A percentile compares a stretch with the other conserved stretches of the same genome.
Conservation (phyloP, 2,113 vertebrate genomes). For the Phycodurus eques region DNA sequence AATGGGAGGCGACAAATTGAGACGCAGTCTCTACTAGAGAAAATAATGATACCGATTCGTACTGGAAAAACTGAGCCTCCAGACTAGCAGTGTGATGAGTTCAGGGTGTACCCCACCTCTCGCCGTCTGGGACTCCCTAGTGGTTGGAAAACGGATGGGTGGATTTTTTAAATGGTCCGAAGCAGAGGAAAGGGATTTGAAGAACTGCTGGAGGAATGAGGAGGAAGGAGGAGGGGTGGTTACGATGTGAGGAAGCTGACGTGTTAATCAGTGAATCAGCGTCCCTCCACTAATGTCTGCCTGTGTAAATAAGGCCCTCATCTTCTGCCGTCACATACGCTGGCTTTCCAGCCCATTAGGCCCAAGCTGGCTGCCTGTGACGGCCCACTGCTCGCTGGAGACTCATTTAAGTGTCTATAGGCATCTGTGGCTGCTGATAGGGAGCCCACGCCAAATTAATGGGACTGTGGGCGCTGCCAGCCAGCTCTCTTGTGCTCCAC, state of each 20-base stretch:
- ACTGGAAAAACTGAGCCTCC: neutral
- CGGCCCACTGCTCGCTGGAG: conserved; percentile 84
- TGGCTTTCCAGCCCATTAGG: conserved; percentile 94
- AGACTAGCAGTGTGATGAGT: neutral
- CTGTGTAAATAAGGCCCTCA: conserved; percentile 93
- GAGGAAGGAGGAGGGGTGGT: neutral
- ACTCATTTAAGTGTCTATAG: conserved; percentile 95
- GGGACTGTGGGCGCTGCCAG: conserved; percentile 81
- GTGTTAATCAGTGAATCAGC: conserved; percentile 79
- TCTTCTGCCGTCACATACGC: conserved; percentile 89
- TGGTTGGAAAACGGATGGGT: neutral
- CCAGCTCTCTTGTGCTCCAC: conserved; percentile 74
- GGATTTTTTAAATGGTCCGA: neutral
- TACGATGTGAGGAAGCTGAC: conserved; percentile 48
- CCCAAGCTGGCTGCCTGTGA: conserved; percentile 89
- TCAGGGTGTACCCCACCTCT: neutral
- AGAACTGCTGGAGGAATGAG: conserved; percentile 19
- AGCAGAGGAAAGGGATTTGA: conserved; percentile 15
- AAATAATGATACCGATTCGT: neutral
- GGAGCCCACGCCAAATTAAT: conserved; percentile 98
- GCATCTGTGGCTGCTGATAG: conserved; percentile 98
- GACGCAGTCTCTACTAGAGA: neutral
- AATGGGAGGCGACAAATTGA: neutral
- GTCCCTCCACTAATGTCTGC: conserved; percentile 78
- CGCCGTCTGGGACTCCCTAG: neutral